Base-by-base conservation (phyloP, 2,888 invertebrate species). In the Drosophila longiperda region DNA sequence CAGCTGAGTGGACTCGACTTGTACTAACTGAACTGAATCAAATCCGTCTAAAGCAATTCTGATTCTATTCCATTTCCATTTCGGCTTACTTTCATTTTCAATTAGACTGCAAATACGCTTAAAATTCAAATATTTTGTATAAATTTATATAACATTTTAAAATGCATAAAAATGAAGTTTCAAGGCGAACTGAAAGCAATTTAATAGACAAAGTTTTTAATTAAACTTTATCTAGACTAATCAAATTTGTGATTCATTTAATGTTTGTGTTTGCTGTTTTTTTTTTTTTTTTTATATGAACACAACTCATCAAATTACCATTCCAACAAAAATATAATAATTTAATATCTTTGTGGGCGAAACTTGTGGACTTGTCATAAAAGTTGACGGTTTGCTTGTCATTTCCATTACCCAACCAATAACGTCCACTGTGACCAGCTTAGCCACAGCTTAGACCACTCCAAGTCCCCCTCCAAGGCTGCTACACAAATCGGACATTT, bases 1-100 rank as follows among this genome's bases (percentile, higher is more conserved):
- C 54, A n/a, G 12, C 45, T 26, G 42, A 64, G 42, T 55, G 49
- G 15, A 38, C 50, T 54, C 48, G 17, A 48, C 33, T 40, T 32
- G 11, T 23, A 11, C 15, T 20, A 55, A 49, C 52, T 61, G 38
- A 34, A n/a, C 26, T 59, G n/a, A 49, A 34, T 38, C 40, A 42
- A 20, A 60, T 26, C 26, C 11, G 11, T 26, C 29, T 12, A n/a
- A 1, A 32, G 26, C 23, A 29, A 12, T 38, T 36, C 34, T 15
- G 5, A 26, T 26, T 2, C 26, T 26, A 26, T 26, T 26, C 26
- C 2, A 23, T 23, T 45, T 42, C 55, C 57, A 33, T 6, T 15
- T 8, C 11, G 20, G 20, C 17, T 26, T 15, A 9, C 8, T 4
- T 26, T 9, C 4, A 29, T 17, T 17, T 29, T 11, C 29, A n/a